Base-by-base conservation (phyloP, 2,888 invertebrate species). In the Octonoba sinensis region DNA sequence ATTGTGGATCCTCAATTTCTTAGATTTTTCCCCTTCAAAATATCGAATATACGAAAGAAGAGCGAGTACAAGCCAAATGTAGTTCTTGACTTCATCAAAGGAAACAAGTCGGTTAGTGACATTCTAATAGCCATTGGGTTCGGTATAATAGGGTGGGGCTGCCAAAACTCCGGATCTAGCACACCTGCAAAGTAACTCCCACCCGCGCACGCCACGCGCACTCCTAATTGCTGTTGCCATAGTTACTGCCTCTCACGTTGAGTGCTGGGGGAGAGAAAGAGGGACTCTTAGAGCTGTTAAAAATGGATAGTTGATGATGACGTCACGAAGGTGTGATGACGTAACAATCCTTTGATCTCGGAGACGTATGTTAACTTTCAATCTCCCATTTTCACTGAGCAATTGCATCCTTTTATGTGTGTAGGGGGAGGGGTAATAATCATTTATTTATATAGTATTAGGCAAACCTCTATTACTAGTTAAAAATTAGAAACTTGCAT, bases 181-280 rank as follows among this genome's bases (percentile, higher is more conserved):
- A 69, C 79, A 81, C 79, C 79, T 81, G 79, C 79, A 71, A 64
- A 71, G 65, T 71, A 36, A 81, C 79, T 81, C 79, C 79, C 79
- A 69, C 79, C 79, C 79, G 79, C 79, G 73, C 79, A 59, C 62
- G 73, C 71, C 72, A 72, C 73, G 72, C 79, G 79, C 79, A 72
- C 73, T 73, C 69, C 79, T 81, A 79, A 79, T 79, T 79, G 72
- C 79, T 54, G 79, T 81, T 81, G 72, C 73, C 62, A 81, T 81
- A 69, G 79, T 44, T 27, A 81, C 73, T 73, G 73, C 78, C 78
- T 72, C 78, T 49, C 54, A 11, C 54, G n/a, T 18, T 44, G 64
- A 64, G 44, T 54, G 60, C 64, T 16, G 16, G 36, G 27, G n/a
- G 60, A 56, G 57, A 36, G 60, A 54, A 20, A 22, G n/a, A n/a